These are phyloP conservation scores for Calephelis nemesis DNA, from an alignment of 1,140 invertebrate species.

Conservation along the genomic window DNA sequence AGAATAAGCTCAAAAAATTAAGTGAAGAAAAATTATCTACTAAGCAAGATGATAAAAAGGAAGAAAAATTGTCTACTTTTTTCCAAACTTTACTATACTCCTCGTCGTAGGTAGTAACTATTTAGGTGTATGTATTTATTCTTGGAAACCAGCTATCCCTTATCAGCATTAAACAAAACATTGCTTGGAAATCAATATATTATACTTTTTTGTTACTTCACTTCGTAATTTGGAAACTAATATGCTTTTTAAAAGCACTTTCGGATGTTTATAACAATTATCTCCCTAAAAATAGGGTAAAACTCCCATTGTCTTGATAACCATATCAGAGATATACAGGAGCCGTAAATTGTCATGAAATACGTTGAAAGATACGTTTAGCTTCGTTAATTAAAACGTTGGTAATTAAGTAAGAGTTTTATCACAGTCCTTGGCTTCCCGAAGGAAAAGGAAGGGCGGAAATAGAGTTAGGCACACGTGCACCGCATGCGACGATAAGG, in stretches of 20 bases:
- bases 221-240: neutral
- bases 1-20: too few species aligned
- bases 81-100: too few species aligned
- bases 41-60: too few species aligned
- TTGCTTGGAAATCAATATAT: too few species aligned
- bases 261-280: neutral
- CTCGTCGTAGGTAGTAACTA: too few species aligned
- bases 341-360: slow-evolving; percentile 8
- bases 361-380: slow-evolving; percentile 9
- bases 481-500: slow-evolving; percentile 60
- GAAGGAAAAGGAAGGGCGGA: slow-evolving; percentile 63
- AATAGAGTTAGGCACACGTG: slow-evolving; percentile 57
- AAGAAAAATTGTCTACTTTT: too few species aligned
- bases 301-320: neutral
- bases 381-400: slow-evolving; percentile 47
- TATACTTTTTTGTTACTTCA: too few species aligned
- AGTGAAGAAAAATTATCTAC: too few species aligned
- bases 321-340: neutral
- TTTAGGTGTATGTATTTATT: too few species aligned
- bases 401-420: slow-evolving; percentile 64
- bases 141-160: too few species aligned
- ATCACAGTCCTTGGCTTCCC: slow-evolving; percentile 57
- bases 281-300: neutral
- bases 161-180: too few species aligned
- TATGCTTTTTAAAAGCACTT: neutral